Conservation (phyloP, 2,888 invertebrate genomes). For the Hyposoter dolosus region DNA sequence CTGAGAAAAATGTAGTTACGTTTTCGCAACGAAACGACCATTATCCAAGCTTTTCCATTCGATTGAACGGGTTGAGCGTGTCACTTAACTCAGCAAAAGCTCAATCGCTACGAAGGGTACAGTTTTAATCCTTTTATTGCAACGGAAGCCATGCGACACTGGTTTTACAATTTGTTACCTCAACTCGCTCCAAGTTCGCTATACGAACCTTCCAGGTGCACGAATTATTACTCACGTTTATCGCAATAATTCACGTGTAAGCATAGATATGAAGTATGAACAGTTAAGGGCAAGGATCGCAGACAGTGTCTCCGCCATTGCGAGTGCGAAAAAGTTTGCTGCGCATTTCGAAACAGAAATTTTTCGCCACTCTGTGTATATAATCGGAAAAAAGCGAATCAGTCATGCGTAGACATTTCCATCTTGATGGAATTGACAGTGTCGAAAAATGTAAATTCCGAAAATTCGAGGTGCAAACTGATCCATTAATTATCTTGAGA, state of each 20-base stretch:
- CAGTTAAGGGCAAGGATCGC: too few relatives aligned
- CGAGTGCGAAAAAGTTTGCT: too few relatives aligned
- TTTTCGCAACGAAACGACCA: slow-evolving; percentile 37
- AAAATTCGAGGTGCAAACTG: too few relatives aligned
- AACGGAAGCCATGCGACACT: slow-evolving; percentile 35
- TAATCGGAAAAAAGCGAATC: too few relatives aligned
- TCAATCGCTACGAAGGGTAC: slow-evolving; percentile 30
- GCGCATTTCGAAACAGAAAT: too few relatives aligned
- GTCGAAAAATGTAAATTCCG: too few relatives aligned
- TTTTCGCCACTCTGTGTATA: too few relatives aligned
- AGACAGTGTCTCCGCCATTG: too few relatives aligned
- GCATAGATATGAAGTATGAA: too few relatives aligned
- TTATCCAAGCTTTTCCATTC: slow-evolving; percentile 67
- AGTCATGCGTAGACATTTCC: too few relatives aligned
- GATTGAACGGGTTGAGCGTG: slow-evolving; percentile 70
- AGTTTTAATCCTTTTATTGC: slow-evolving; percentile 33
- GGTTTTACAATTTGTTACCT: slow-evolving; percentile 50
- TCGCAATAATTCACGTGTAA: background rate
- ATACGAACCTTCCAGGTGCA: background rate
- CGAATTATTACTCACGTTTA: background rate
- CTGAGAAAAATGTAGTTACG: slow-evolving; percentile 1
- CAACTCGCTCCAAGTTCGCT: background rate
- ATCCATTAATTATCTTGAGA: too few relatives aligned
- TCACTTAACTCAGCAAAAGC: slow-evolving; percentile 56
- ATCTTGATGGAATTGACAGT: too few relatives aligned